phyloP scores from a whole-genome alignment of 2,797 vertebrate genomes.

The Sarcophilus harrisii region DNA sequence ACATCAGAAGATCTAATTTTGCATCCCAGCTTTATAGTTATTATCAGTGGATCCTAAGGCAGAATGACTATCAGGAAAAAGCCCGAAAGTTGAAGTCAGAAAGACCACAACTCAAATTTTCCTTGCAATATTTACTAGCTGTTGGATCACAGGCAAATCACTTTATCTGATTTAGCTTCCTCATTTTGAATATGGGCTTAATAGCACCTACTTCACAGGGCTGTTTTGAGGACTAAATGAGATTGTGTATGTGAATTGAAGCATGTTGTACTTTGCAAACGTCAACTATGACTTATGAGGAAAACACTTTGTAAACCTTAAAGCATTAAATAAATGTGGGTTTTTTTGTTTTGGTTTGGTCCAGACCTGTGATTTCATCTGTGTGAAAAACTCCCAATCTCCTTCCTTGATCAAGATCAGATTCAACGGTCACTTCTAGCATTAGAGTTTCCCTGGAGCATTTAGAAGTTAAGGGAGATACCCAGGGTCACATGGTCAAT shows the following conservation, averaged over 20 bases:
- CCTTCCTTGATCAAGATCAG: neutral
- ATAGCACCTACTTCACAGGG: neutral
- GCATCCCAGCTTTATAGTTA: neutral
- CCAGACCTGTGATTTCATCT: neutral
- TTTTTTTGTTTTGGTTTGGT: neutral
- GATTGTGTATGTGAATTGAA: neutral
- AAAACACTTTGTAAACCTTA: neutral
- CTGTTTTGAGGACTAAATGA: neutral
- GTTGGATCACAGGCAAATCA: neutral
- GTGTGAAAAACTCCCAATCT: neutral
- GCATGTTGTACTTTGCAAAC: neutral
- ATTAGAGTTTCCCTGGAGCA: neutral
- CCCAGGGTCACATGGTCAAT: neutral
- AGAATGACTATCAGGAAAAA: neutral
- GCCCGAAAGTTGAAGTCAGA: neutral
- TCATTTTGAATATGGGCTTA: neutral
- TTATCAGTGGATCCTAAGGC: neutral
- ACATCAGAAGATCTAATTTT: neutral
- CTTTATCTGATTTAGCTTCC: neutral
- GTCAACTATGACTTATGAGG: neutral
- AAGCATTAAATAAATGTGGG: neutral
- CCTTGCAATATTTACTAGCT: neutral
- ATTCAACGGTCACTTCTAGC: neutral
- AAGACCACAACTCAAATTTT: neutral
- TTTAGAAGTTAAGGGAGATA: neutral